Evolutionary conservation across 2,797 vertebrate genomes (phyloP), one percentile per base, ranked within the genome.

Genomic region (Coregonus sp.): DNA sequence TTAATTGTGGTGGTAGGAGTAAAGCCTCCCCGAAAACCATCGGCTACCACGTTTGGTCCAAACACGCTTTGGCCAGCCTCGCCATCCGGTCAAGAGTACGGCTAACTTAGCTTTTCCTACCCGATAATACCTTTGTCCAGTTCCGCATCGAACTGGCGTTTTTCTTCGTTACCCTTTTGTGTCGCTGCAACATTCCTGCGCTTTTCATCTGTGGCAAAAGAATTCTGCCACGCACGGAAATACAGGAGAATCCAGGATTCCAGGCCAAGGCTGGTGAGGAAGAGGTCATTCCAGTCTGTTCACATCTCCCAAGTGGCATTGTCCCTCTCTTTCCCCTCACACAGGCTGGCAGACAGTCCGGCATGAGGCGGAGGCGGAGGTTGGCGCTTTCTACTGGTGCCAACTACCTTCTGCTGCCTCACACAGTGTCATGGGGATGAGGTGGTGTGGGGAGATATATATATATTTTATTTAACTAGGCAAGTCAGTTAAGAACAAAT

Each of bases 311-410:
- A 85, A 87, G 89, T 79, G 72, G 74, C 76, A 85, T 86, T 84
- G 76, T 85, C 80, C 81, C 77, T 72, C 80, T 84, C 78, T 82
- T 72, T 47, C 25, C 33, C 51, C 84, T 89, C 87, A 88, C 87
- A 86, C 86, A 89, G 86, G 83, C 90, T 92, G 92, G 92, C 92
- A 92, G 84, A 66, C 83, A 88, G 87, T 92, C 90, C 91, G 89
- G 88, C 91, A 92, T 90, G 90, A 93, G 93, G 91, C 81, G 87
- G 86, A 47, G 2, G 2, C 40, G 2, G 40, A 83, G 80, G 87
- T 89, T 90, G 89, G 85, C 78, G 87, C 91, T 93, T 93, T 94
- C 92, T 90, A 89, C 86, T 81, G 83, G 82, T 92, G 93, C 93
- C 91, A 92, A 90, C 86, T 89, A 89, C 90, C 89, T 89, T 89